Evolutionary conservation across 2,888 invertebrate species (phyloP).

Genomic region (Heliconius ethilla): DNA sequence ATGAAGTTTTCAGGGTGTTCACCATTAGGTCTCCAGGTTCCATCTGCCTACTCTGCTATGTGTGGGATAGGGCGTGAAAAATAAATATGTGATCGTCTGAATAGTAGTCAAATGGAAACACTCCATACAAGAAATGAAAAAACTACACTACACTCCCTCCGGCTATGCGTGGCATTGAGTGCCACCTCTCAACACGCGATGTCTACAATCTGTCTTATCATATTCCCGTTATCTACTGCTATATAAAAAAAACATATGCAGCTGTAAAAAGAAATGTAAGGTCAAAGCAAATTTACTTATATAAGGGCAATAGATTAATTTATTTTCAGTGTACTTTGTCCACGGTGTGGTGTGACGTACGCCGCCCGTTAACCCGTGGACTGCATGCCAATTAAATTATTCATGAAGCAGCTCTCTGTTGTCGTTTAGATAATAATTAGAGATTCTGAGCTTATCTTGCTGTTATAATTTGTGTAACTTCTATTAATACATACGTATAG

Average conservation of each 20-base stretch:
- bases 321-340: slow-evolving; percentile 37
- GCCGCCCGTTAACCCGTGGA: slow-evolving; percentile 40
- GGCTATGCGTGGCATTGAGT: too few relatives aligned
- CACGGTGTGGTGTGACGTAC: slow-evolving; percentile 40
- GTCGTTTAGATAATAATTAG: slow-evolving; percentile 55
- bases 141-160: too few relatives aligned
- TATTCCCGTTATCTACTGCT: too few relatives aligned
- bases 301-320: slow-evolving; percentile 21
- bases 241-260: not conserved
- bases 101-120: too few relatives aligned
- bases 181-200: too few relatives aligned
- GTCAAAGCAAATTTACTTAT: not conserved
- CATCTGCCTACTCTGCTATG: too few relatives aligned
- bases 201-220: too few relatives aligned
- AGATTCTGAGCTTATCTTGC: slow-evolving; percentile 51
- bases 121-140: too few relatives aligned
- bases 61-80: too few relatives aligned
- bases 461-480: slow-evolving; percentile 45
- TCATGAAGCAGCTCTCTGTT: slow-evolving; percentile 62
- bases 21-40: too few relatives aligned
- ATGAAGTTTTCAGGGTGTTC: too few relatives aligned
- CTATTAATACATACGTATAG: slow-evolving; percentile 25
- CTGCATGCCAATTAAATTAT: slow-evolving; percentile 68
- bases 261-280: not conserved
- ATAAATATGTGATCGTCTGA: too few relatives aligned